Evolutionary conservation across 2,113 vertebrate species (phyloP).

Genomic region (Geococcyx californianus): DNA sequence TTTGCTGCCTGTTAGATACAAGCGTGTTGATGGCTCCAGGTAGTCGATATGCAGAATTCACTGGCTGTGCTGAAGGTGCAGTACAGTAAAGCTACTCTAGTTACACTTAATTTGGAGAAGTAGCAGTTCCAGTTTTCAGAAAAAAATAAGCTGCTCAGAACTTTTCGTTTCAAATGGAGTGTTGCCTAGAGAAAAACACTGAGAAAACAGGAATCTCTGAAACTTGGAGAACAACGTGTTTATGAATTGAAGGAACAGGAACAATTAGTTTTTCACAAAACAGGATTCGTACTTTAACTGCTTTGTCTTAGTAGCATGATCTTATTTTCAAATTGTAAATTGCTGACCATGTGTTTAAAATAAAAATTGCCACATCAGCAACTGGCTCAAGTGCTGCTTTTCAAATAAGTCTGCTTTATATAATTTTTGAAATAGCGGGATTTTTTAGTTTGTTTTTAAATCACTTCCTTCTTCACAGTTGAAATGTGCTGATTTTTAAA

Average conservation of each 20-base stretch:
- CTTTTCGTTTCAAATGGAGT: neutral
- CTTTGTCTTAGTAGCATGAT: neutral
- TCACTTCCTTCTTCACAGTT: neutral
- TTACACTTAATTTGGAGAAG: neutral
- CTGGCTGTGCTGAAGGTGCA: neutral
- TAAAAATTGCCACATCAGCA: conserved; percentile 3
- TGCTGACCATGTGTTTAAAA: neutral
- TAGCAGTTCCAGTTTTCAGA: neutral
- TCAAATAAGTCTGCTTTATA: neutral
- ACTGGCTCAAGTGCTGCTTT: neutral
- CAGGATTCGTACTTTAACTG: neutral
- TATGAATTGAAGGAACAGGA: neutral
- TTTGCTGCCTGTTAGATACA: neutral
- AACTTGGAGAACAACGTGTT: neutral
- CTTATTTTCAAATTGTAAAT: neutral
- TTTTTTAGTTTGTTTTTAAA: neutral
- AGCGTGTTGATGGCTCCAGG: neutral
- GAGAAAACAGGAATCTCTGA: neutral
- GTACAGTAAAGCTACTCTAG: neutral
- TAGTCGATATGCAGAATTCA: neutral
- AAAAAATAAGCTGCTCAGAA: neutral
- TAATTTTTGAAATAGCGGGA: neutral
- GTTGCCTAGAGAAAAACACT: neutral
- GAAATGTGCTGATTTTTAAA: neutral
- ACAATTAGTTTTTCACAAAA: neutral